These are phyloP conservation scores for Musca domestica DNA, from an alignment of 1,140 invertebrate genomes.

Conservation along the genomic window DNA sequence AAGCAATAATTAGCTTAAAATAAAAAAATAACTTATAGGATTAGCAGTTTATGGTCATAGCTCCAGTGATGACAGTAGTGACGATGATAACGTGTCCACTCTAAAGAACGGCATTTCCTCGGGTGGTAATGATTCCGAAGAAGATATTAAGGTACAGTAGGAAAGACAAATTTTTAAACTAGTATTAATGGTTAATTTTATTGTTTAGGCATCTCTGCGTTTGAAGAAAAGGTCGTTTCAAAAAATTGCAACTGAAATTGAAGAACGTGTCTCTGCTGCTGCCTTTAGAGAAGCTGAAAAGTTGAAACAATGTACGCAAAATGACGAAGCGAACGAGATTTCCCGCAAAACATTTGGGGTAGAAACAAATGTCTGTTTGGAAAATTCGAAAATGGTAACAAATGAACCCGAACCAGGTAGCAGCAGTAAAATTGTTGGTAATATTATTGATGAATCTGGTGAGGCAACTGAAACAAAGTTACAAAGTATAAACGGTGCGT, in stretches of 20 bases:
- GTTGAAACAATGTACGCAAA: conserved; percentile 35
- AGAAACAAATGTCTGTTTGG: conserved; percentile 16
- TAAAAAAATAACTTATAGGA: conserved; percentile 39
- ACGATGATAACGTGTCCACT: conserved; percentile 8
- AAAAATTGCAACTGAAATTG: conserved; percentile 45
- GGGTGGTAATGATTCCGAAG: conserved; percentile 37
- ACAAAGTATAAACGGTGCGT: conserved; percentile 40
- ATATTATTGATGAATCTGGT: conserved; percentile 23
- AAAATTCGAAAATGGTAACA: conserved; percentile 15
- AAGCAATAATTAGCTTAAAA: too few species aligned
- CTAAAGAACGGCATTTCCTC: conserved; percentile 29
- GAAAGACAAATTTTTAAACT: not conserved
- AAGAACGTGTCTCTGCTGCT: conserved; percentile 41
- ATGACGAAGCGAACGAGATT: conserved; percentile 30
- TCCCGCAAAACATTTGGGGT: conserved; percentile 8
- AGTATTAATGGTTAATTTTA: not conserved
- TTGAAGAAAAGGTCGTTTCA: conserved; percentile 42
- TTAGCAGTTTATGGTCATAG: conserved; percentile 52
- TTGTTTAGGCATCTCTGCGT: conserved; percentile 37
- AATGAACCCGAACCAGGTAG: too few species aligned
- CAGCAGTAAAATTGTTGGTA: too few species aligned
- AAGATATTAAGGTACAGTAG: conserved; percentile 41
- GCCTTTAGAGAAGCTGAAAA: conserved; percentile 40
- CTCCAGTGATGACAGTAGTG: conserved; percentile 41
- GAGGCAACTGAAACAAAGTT: conserved; percentile 35